These are phyloP conservation scores for Aphrocallistes beatrix DNA, from an alignment of 37 sponge, comb jelly and placozoan genomes.

Conservation along the genomic window DNA sequence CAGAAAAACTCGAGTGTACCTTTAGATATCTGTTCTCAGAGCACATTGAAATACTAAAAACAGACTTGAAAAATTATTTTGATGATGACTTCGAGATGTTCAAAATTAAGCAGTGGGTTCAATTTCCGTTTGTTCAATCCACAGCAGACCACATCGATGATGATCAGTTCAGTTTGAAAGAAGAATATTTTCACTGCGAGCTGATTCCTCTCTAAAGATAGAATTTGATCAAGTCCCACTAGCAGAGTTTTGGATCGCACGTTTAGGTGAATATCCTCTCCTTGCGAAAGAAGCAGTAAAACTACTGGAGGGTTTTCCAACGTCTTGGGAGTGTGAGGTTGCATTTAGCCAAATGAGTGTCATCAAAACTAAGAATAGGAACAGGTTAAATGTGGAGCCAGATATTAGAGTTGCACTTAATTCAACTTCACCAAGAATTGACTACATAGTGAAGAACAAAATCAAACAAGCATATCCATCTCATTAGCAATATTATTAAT, in stretches of 20 bases:
- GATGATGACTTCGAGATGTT: not conserved
- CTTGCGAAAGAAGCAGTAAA: not conserved
- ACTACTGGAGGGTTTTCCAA: not conserved
- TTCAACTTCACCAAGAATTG: no score
- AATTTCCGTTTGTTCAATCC: not conserved
- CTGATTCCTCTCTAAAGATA: not conserved
- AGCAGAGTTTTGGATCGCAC: not conserved
- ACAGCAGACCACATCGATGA: not conserved
- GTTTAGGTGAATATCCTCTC: not conserved
- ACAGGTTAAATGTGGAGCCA: not conserved
- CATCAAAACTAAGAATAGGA: not conserved
- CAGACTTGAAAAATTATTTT: not conserved
- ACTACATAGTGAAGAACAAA: no score
- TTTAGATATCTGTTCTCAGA: not conserved
- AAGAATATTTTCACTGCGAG: not conserved
- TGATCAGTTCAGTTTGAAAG: not conserved
- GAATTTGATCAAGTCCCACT: not conserved
- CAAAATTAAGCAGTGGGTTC: not conserved
- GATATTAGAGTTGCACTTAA: not conserved
- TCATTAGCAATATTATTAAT: no score
- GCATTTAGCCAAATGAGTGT: not conserved
- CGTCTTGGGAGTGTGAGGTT: not conserved
- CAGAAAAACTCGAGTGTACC: not conserved
- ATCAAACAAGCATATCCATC: no score
- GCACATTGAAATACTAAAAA: not conserved